A percentile compares a stretch with the other conserved stretches of the same genome.
These are phyloP conservation scores for Acanthis flammea DNA, from an alignment of 2,797 vertebrate genomes.

Conservation along the genomic window DNA sequence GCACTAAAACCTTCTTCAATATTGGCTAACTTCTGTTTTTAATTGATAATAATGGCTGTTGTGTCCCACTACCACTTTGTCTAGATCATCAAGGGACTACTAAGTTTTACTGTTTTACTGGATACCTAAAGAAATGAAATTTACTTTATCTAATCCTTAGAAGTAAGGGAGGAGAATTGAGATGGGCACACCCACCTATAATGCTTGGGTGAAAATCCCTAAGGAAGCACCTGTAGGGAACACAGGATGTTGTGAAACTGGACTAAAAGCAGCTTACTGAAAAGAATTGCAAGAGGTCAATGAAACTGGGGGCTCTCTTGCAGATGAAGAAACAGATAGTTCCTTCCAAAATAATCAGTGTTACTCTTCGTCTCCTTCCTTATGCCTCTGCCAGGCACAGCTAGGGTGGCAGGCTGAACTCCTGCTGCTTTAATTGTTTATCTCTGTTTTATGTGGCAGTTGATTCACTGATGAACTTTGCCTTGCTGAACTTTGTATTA, in stretches of 20 bases:
- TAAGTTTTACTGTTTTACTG: background rate
- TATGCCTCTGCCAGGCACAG: background rate
- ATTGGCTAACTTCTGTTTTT: background rate
- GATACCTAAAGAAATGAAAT: background rate
- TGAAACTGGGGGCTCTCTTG: background rate
- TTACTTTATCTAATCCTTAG: background rate
- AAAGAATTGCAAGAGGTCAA: background rate
- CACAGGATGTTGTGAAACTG: background rate
- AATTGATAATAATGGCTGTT: background rate
- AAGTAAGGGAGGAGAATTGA: background rate
- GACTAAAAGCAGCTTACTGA: background rate
- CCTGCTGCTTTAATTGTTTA: background rate
- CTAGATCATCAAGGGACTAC: background rate
- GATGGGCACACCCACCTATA: background rate
- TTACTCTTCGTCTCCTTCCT: background rate
- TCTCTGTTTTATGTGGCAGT: background rate
- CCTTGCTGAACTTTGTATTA: conserved; percentile 28
- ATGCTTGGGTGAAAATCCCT: background rate
- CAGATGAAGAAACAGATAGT: background rate
- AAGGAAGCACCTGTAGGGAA: background rate
- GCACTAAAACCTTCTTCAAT: background rate
- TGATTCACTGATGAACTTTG: conserved; percentile 29
- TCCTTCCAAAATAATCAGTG: background rate
- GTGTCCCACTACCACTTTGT: background rate
- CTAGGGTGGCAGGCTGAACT: background rate